phyloP scores from a whole-genome alignment of 2,113 vertebrate species.

The Holacanthus passer region DNA sequence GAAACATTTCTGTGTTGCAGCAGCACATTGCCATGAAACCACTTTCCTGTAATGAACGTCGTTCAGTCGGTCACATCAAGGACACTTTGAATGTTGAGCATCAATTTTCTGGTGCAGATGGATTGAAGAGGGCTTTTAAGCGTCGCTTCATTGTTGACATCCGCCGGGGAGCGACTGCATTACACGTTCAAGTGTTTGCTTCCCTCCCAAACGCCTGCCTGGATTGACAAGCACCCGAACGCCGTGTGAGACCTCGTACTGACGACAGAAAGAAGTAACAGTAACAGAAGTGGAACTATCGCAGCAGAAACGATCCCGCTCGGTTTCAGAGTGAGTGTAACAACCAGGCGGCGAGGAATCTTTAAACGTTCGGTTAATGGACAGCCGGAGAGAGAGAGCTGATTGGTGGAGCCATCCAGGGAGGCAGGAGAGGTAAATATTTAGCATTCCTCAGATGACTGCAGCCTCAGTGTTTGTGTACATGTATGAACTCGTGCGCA shows the following conservation, averaged over 20 bases:
- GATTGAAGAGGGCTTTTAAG: conserved; percentile 45
- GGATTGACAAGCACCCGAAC: not conserved
- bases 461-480: conserved; percentile 49
- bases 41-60: conserved; percentile 41
- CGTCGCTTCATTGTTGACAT: conserved; percentile 40
- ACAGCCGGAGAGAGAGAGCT: conserved; percentile 28
- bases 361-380: conserved; percentile 27
- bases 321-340: not conserved
- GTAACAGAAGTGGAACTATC: not conserved
- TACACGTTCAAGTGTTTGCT: conserved; percentile 58
- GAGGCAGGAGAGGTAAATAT: conserved; percentile 78
- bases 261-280: not conserved
- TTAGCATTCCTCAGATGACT: conserved; percentile 82
- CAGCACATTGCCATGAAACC: conserved; percentile 28
- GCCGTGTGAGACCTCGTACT: not conserved
- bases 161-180: conserved; percentile 38
- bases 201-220: conserved; percentile 22
- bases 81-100: conserved; percentile 26
- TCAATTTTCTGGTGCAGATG: conserved; percentile 41
- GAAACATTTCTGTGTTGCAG: conserved; percentile 6
- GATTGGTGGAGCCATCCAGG: conserved; percentile 42
- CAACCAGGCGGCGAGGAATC: not conserved
- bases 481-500: conserved; percentile 51
- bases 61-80: conserved; percentile 21
- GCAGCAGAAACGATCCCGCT: not conserved